A percentile compares a stretch with the other conserved stretches of the same genome.
These are phyloP conservation scores for Lasius fuliginosus DNA, from an alignment of 2,888 invertebrate genomes.

Conservation along the genomic window DNA sequence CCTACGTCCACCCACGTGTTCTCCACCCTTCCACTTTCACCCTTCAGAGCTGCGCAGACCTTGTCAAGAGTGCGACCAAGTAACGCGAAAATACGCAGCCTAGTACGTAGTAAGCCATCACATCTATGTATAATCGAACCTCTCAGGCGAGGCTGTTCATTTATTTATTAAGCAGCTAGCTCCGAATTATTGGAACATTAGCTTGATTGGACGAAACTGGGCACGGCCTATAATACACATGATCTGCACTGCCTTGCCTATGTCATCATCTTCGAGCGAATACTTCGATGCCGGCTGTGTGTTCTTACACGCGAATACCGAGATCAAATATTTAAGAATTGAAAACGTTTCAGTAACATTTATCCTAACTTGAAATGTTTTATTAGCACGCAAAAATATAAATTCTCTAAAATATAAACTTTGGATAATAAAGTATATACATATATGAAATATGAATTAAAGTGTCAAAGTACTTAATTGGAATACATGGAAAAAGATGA, in stretches of 20 bases:
- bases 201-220: slow-evolving; percentile 85
- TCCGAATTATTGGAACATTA: slow-evolving; percentile 85
- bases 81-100: slow-evolving; percentile 42
- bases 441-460: neutral
- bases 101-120: slow-evolving; percentile 46
- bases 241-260: slow-evolving; percentile 46
- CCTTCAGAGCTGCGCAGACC: slow-evolving; percentile 44
- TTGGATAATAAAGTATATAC: neutral
- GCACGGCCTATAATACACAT: slow-evolving; percentile 78
- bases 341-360: neutral
- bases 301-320: neutral
- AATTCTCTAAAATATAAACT: neutral
- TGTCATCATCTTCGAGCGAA: slow-evolving; percentile 30
- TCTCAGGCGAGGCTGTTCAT: slow-evolving; percentile 80
- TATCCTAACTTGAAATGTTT: neutral
- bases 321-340: slow-evolving; percentile 13
- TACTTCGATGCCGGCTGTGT: neutral
- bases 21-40: slow-evolving; percentile 21
- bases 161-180: slow-evolving; percentile 81
- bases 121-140: slow-evolving; percentile 58
- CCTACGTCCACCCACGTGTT: slow-evolving; percentile 54
- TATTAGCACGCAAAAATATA: neutral
- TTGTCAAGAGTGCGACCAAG: slow-evolving; percentile 26
- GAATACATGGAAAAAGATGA: neutral
- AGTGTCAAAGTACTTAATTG: neutral